Conservation (phyloP, 2,113 vertebrate species). For the Mus musculus region GRCm39 chr12:83019001-83019500, state of each 20-base stretch:
- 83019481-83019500: background rate
- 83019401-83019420: background rate
- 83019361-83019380: background rate
- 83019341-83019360: background rate
- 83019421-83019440: background rate
- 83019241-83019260: conserved; percentile 5
- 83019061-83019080: conserved; percentile 9
- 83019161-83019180: background rate
- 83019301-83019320: background rate
- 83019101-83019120: background rate
- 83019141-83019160: background rate
- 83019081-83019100: background rate
- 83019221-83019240: conserved; percentile 71
- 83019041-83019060: background rate
- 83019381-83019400: background rate
- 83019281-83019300: background rate
- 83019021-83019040: background rate
- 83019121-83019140: background rate
- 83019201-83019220: conserved; percentile 34
- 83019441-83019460: background rate
- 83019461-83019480: background rate
- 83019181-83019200: background rate
- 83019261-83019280: background rate
- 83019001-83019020: background rate
- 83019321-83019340: background rate